phyloP scores from a whole-genome alignment of 1,140 invertebrate genomes.

The Thalassaphorura encarpata region DNA sequence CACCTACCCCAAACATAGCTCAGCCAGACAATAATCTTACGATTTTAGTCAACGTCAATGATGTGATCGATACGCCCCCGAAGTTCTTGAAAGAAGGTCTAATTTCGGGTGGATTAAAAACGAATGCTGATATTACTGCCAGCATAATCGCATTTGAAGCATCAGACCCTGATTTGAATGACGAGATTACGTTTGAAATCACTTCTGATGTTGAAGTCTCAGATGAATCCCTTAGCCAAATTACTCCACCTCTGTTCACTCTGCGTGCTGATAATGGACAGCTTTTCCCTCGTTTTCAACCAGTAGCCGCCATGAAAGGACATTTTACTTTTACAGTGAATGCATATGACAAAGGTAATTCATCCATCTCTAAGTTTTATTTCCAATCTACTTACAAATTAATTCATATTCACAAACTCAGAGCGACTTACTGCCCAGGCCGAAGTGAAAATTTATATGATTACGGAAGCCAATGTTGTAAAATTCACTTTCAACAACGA shows the following conservation, averaged over 20 bases:
- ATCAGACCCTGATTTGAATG: neutral
- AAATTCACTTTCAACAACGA: constrained; percentile 3
- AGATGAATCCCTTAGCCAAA: neutral
- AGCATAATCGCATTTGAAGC: neutral
- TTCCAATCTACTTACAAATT: neutral
- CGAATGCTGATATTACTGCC: neutral
- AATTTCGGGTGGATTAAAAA: neutral
- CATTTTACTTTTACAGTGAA: constrained; percentile 45
- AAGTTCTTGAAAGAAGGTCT: too few relatives aligned
- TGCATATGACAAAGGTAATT: too few relatives aligned
- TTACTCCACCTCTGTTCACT: neutral
- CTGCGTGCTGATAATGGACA: neutral
- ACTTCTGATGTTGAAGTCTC: neutral
- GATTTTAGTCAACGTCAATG: too few relatives aligned
- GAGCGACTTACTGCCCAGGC: neutral
- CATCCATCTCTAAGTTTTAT: constrained; percentile 34
- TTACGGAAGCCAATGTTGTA: neutral
- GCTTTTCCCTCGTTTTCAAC: constrained; percentile 36
- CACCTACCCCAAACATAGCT: too few relatives aligned
- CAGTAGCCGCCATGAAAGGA: constrained; percentile 43
- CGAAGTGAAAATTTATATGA: neutral
- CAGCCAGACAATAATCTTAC: too few relatives aligned
- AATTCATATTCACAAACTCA: neutral
- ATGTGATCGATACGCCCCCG: too few relatives aligned
- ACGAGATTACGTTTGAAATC: neutral